A percentile compares a stretch with the other conserved stretches of the same genome.
phyloP scores from a whole-genome alignment of 2,888 invertebrate species.

The Rhimphoctona megacephalus region DNA sequence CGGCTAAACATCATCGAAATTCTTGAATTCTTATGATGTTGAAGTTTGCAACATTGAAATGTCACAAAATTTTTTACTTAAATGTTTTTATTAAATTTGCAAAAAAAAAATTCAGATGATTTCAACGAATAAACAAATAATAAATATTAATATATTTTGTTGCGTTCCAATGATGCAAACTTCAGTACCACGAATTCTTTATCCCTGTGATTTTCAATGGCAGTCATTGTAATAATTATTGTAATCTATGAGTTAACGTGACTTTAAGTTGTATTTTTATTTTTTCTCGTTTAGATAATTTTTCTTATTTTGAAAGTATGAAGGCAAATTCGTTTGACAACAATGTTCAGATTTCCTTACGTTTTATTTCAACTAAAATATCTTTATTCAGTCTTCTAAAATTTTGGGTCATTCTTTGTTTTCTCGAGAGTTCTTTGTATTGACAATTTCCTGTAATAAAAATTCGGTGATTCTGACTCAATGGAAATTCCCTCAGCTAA shows the following conservation, averaged over 20 bases:
- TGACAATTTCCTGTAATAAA: neutral
- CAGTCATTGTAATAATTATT: neutral
- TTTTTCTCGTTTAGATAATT: neutral
- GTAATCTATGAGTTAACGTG: neutral
- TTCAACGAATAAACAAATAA: neutral
- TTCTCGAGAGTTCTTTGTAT: neutral
- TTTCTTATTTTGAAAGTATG: neutral
- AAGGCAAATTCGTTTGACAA: neutral
- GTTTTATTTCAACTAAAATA: neutral
- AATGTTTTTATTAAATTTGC: too few relatives aligned
- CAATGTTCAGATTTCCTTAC: neutral
- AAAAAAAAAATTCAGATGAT: neutral
- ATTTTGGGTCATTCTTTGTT: neutral
- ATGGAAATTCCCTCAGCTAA: constrained; percentile 14
- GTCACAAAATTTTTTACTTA: neutral
- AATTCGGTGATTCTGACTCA: constrained; percentile 13
- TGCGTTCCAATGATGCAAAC: neutral
- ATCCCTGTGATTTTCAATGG: neutral
- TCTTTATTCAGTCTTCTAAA: neutral
- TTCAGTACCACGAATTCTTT: neutral
- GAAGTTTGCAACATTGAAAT: neutral
- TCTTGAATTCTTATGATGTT: neutral
- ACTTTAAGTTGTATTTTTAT: neutral
- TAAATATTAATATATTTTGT: neutral
- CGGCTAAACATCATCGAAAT: neutral